Evolutionary conservation across 1,140 invertebrate species (phyloP), one percentile per base, ranked within the genome.

Genomic region (Drosophila setifemur): DNA sequence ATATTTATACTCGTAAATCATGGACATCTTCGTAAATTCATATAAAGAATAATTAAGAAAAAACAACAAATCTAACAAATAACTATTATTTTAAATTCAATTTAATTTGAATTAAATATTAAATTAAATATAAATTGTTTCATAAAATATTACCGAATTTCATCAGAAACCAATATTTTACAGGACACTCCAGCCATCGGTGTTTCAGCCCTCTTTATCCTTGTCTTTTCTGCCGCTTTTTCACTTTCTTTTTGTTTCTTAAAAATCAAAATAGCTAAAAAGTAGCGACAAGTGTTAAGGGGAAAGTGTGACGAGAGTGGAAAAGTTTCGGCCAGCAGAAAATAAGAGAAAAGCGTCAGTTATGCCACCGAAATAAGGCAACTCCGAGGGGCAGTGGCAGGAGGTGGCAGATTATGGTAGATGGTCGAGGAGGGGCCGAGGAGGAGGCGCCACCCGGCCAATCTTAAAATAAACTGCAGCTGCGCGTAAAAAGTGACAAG

Each of bases 201-300:
- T 1, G 8, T 35, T 9, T 0, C 3, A 6, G 1, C 2, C 7
- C 12, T 3, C 6, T 29, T 26, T 42, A 7, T 23, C 26, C 8
- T 8, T 4, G n/a, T n/a, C 40, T 26, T 47, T 11, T 2, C 4
- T 26, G 21, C 4, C 31, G 5, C 37, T 43, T 26, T 11, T 26
- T 39, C 21, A 21, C 66, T 58, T 45, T 53, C 57, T 78, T 77
- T 85, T 85, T 85, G 79, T 83, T 83, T 78, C 70, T 79, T 53
- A 78, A 85, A 83, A 85, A 83, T 83, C 79, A 83, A 83, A 83
- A 83, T 83, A 83, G 79, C 79, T 79, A 83, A 83, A 83, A 83
- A 79, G 79, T 85, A 86, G 79, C 79, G 79, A 83, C 79, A 83
- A 83, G 79, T 83, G 78, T 71, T 85, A 40, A 29, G 76, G 37